Percentiles rank a stretch among this genome's conserved stretches.
Conservation (phyloP, 2,888 invertebrate species). For the Aleiodes testaceus region DNA sequence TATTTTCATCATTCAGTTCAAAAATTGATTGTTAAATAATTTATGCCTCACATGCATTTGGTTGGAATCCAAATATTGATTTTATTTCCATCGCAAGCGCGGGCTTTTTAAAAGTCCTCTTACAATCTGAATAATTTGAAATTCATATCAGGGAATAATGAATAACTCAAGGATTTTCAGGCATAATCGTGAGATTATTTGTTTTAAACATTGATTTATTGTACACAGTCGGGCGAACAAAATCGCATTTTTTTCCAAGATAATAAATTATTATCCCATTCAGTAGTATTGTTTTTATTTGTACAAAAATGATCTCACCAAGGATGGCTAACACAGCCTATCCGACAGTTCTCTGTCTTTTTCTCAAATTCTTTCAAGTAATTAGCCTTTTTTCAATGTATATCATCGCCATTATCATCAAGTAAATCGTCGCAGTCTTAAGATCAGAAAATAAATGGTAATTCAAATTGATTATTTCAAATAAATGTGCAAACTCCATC, state of each 20-base stretch:
- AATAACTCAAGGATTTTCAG: not conserved
- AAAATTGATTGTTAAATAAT: not conserved
- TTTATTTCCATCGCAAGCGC: not conserved
- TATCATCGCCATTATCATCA: constrained; percentile 9
- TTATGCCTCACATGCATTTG: not conserved
- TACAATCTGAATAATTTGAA: not conserved
- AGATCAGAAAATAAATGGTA: constrained; percentile 26
- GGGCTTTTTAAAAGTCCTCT: constrained; percentile 14
- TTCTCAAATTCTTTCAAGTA: constrained; percentile 4
- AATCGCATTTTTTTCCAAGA: constrained; percentile 53
- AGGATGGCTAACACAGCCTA: constrained; percentile 49
- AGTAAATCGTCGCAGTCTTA: constrained; percentile 39
- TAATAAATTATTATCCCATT: constrained; percentile 49
- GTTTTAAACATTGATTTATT: constrained; percentile 55
- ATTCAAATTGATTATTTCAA: constrained; percentile 23
- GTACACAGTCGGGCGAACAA: constrained; percentile 60
- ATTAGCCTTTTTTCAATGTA: not conserved
- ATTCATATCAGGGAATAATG: not conserved
- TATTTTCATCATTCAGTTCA: constrained; percentile 7
- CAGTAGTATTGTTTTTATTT: constrained; percentile 54
- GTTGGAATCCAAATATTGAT: constrained; percentile 22
- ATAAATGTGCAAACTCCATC: constrained; percentile 40
- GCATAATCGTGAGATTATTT: not conserved
- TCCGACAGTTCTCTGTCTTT: constrained; percentile 31
- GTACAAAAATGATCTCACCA: constrained; percentile 63